Percentiles rank a stretch among this genome's conserved stretches.
phyloP scores from a whole-genome alignment of 2,888 invertebrate species.

The Tuberolachnus salignus region DNA sequence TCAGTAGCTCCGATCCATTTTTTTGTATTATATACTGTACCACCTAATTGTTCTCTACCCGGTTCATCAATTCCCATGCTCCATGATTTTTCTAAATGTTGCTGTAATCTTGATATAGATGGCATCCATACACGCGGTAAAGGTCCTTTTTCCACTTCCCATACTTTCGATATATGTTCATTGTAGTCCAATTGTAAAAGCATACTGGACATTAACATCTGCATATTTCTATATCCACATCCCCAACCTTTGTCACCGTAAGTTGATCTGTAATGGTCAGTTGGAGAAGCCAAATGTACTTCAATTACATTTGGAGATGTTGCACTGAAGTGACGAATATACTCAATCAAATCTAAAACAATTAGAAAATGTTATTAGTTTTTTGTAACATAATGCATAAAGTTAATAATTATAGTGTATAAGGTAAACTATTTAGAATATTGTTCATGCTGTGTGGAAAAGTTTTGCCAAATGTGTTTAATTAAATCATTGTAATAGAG shows the following conservation, averaged over 20 bases:
- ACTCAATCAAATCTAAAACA: constrained; percentile 48
- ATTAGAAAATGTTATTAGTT: neutral
- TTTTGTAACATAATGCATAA: neutral
- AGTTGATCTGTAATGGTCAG: constrained; percentile 85
- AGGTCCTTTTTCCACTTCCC: constrained; percentile 53
- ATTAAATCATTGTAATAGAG: neutral
- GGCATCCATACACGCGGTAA: constrained; percentile 72
- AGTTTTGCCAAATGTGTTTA: neutral
- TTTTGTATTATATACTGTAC: constrained; percentile 79
- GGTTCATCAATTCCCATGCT: constrained; percentile 78
- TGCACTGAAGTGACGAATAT: constrained; percentile 52
- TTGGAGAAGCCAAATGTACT: constrained; percentile 78
- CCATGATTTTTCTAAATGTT: constrained; percentile 84
- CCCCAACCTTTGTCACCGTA: constrained; percentile 92
- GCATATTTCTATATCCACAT: constrained; percentile 88
- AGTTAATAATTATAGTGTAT: neutral
- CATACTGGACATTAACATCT: constrained; percentile 87
- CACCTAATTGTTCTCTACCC: constrained; percentile 85
- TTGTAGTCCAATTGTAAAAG: constrained; percentile 74
- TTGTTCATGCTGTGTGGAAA: neutral
- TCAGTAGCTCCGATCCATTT: constrained; percentile 96
- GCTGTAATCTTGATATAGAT: constrained; percentile 82
- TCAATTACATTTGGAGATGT: constrained; percentile 68
- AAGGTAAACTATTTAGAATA: neutral
- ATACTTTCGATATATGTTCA: constrained; percentile 61